A percentile compares a stretch with the other conserved stretches of the same genome.
Evolutionary conservation across 2,113 vertebrate species (phyloP).

Genomic region (Narcine bancroftii): DNA sequence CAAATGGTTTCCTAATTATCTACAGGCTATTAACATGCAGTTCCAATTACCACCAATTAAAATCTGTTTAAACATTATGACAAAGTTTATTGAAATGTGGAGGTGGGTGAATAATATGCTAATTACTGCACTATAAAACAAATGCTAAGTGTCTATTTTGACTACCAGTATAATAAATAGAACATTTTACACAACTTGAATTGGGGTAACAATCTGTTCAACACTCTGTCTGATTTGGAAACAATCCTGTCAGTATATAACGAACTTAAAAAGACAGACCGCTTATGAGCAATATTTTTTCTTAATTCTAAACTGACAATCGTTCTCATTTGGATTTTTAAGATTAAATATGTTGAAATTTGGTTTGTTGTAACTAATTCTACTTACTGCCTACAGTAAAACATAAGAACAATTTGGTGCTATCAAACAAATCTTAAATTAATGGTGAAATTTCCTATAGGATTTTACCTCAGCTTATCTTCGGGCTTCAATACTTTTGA

Average conservation of each 20-base stretch:
- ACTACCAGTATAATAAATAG: constrained; percentile 49
- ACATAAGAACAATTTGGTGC: background rate
- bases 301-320: background rate
- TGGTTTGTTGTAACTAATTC: background rate
- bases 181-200: background rate
- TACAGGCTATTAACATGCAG: constrained; percentile 69
- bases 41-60: constrained; percentile 89
- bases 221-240: constrained; percentile 24
- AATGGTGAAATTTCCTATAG: background rate
- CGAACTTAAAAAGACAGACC: background rate
- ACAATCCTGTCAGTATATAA: constrained; percentile 25
- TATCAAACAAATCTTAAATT: background rate
- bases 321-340: background rate
- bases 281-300: background rate
- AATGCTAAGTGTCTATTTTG: constrained; percentile 51
- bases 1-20: constrained; percentile 83
- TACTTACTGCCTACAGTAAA: background rate
- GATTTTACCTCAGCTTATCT: background rate
- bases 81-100: constrained; percentile 64
- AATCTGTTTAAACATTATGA: constrained; percentile 76
- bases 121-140: constrained; percentile 63
- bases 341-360: background rate
- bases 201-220: constrained; percentile 10
- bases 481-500: background rate
- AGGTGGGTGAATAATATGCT: constrained; percentile 62